phyloP scores from a whole-genome alignment of 2,888 invertebrate species.

The Phasia obesa region DNA sequence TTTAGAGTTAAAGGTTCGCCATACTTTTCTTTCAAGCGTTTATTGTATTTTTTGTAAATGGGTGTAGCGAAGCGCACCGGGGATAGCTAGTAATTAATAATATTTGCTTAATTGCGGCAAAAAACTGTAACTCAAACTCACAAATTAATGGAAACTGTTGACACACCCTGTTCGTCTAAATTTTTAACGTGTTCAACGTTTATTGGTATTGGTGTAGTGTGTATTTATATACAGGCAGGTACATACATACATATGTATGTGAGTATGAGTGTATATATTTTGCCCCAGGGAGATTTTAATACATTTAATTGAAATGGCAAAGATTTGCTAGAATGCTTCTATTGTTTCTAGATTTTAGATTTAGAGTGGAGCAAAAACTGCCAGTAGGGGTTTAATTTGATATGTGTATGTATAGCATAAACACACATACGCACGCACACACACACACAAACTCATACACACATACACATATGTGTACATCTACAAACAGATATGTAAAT shows the following conservation, averaged over 20 bases:
- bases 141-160: not conserved
- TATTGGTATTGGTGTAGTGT: not conserved
- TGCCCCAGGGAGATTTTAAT: conserved; percentile 57
- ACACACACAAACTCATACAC: not conserved
- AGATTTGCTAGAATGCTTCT: conserved; percentile 48
- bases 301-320: conserved; percentile 66
- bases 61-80: no score
- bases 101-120: no score
- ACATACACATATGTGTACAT: not conserved
- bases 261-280: conserved; percentile 1
- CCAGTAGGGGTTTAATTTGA: not conserved
- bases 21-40: no score
- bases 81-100: no score
- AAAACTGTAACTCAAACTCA: no score
- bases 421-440: not conserved
- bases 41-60: no score
- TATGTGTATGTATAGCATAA: not conserved
- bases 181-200: not conserved
- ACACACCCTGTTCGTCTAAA: not conserved
- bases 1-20: no score
- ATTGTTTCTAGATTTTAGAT: conserved; percentile 28
- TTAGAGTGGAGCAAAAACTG: not conserved
- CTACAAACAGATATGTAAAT: not conserved
- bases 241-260: not conserved
- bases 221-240: no score